Evolutionary conservation across 2,888 invertebrate species (phyloP).

Genomic region (Apantesis nais): DNA sequence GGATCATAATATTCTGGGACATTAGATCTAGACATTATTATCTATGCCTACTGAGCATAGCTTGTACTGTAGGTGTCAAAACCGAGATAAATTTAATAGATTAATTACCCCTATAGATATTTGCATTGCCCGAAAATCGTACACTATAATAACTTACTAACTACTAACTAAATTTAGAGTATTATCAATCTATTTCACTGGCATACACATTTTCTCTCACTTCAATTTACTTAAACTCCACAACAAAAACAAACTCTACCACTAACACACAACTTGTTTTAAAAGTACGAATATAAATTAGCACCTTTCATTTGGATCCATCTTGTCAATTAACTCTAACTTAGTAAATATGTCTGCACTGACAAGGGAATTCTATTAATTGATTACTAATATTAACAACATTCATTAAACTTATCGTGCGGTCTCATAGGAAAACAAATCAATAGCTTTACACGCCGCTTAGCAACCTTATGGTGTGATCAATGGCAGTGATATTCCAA

Average conservation of each 20-base stretch:
- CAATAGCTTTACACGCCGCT: slow-evolving; percentile 20
- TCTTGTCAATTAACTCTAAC: slow-evolving; percentile 10
- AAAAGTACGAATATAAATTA: not conserved
- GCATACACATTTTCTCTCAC: not conserved
- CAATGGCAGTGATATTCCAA: slow-evolving; percentile 24
- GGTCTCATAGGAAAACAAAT: slow-evolving; percentile 18
- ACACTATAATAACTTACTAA: no score
- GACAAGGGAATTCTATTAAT: slow-evolving; percentile 11
- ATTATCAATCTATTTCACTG: not conserved
- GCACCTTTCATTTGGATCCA: slow-evolving; percentile 39
- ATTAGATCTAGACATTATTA: no score
- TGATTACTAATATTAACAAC: slow-evolving; percentile 13
- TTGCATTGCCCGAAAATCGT: no score
- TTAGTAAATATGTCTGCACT: slow-evolving; percentile 10
- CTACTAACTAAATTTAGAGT: not conserved
- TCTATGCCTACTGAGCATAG: no score
- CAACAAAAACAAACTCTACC: not conserved
- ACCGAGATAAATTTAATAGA: no score
- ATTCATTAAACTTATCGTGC: slow-evolving; percentile 11
- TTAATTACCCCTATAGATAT: no score
- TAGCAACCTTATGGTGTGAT: slow-evolving; percentile 42
- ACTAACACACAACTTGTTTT: not conserved
- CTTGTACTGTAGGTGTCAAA: no score
- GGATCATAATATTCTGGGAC: no score
- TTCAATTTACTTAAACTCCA: not conserved